phyloP scores from a whole-genome alignment of 2,888 invertebrate species.

The Tuta absoluta region DNA sequence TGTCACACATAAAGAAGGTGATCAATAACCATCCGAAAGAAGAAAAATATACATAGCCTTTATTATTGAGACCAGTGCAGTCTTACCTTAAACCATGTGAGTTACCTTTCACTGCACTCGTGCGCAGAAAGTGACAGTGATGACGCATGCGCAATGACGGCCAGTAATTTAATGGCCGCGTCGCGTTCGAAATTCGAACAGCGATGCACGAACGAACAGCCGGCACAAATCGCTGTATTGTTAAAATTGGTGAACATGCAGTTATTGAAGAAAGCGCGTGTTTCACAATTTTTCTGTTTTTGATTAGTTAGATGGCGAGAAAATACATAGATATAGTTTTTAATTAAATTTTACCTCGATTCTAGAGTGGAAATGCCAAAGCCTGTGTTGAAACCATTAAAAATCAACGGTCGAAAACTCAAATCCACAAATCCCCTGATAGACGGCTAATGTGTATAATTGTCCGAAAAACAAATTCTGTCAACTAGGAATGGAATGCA shows the following conservation, averaged over 20 bases:
- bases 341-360: too few relatives aligned
- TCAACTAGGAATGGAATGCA: too few relatives aligned
- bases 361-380: too few relatives aligned
- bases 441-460: too few relatives aligned
- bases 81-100: neutral
- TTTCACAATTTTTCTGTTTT: neutral
- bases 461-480: too few relatives aligned
- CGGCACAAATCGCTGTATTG: constrained; percentile 1
- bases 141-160: constrained; percentile 17
- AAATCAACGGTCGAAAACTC: too few relatives aligned
- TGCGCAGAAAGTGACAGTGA: constrained; percentile 20
- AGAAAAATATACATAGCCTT: neutral
- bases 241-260: constrained; percentile 4
- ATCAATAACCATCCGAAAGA: too few relatives aligned
- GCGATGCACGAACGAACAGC: neutral
- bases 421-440: too few relatives aligned
- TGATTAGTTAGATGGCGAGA: neutral
- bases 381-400: too few relatives aligned
- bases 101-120: constrained; percentile 15
- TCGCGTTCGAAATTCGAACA: constrained; percentile 5
- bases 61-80: neutral
- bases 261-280: constrained; percentile 3
- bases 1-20: too few relatives aligned
- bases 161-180: neutral
- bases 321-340: neutral